A percentile compares a stretch with the other conserved stretches of the same genome.
Conservation (phyloP, 2,888 invertebrate genomes). For the Platycheirus rosarum region DNA sequence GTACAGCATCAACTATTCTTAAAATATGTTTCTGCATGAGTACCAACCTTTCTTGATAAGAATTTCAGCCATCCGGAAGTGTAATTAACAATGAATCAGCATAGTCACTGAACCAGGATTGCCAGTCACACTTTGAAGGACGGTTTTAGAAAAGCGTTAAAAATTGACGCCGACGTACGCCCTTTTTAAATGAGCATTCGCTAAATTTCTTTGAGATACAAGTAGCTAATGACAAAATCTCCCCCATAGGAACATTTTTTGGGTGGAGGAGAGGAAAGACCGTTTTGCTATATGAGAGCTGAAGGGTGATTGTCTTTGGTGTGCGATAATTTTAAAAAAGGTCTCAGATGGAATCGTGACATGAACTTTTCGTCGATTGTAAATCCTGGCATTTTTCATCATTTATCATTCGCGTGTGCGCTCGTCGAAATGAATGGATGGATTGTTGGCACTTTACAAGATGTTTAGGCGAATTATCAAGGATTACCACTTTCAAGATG, state of each 20-base stretch:
- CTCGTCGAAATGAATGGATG: conserved; percentile 43
- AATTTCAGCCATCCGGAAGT: conserved; percentile 68
- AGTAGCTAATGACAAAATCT: conserved; percentile 64
- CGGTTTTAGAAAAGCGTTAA: conserved; percentile 39
- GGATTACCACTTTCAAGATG: conserved; percentile 67
- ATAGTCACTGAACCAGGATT: conserved; percentile 58
- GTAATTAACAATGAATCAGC: conserved; percentile 70
- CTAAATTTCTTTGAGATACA: conserved; percentile 48
- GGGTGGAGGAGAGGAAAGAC: background rate
- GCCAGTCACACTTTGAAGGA: conserved; percentile 41
- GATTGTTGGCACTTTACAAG: conserved; percentile 67
- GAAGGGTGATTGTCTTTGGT: conserved; percentile 49
- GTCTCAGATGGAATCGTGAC: conserved; percentile 73
- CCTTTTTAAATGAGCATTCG: conserved; percentile 43
- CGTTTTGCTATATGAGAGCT: conserved; percentile 5
- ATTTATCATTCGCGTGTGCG: conserved; percentile 80
- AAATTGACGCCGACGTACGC: conserved; percentile 45
- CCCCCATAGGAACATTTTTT: conserved; percentile 25
- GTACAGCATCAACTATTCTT: conserved; percentile 22
- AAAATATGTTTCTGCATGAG: conserved; percentile 56
- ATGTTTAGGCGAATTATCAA: conserved; percentile 64
- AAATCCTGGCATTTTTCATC: conserved; percentile 82
- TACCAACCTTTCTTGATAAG: conserved; percentile 49
- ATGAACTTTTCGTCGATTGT: conserved; percentile 79
- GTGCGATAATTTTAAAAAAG: conserved; percentile 65